Evolutionary conservation across 2,888 invertebrate species (phyloP).

Genomic region (Calliopum simillimum): DNA sequence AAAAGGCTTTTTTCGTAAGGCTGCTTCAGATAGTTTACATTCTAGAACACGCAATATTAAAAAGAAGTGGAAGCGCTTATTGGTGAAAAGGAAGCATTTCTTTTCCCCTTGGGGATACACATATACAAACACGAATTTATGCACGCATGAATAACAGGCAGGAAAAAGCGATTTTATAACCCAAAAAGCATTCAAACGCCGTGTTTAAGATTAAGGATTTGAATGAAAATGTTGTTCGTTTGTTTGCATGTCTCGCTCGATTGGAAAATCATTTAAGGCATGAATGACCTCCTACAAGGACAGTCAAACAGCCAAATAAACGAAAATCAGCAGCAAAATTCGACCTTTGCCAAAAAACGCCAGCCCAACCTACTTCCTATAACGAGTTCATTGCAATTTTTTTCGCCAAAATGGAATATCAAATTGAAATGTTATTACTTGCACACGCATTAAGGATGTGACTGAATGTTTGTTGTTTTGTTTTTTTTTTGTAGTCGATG

Average conservation of each 20-base stretch:
- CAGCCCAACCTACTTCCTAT: not conserved
- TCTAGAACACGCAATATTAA: too few species aligned
- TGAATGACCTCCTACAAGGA: not conserved
- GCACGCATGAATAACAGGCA: not conserved
- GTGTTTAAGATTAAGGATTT: constrained; percentile 16
- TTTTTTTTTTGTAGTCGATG: not conserved
- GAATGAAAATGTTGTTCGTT: not conserved
- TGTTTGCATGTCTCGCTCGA: constrained; percentile 11
- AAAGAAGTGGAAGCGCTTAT: too few species aligned
- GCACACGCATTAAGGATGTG: not conserved
- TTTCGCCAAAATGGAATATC: not conserved
- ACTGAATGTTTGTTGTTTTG: not conserved
- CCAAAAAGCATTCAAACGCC: not conserved
- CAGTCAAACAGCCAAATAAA: not conserved
- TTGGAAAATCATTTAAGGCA: constrained; percentile 21
- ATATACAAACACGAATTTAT: not conserved
- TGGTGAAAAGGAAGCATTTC: too few species aligned
- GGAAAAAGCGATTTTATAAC: not conserved
- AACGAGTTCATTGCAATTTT: not conserved
- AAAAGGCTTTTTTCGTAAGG: too few species aligned
- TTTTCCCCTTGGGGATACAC: too few species aligned
- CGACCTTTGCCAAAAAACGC: not conserved
- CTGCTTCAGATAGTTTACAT: too few species aligned
- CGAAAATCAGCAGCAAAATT: not conserved
- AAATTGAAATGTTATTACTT: constrained; percentile 18